Conservation (phyloP, 2,888 invertebrate genomes). For the Anthoptus insignis region DNA sequence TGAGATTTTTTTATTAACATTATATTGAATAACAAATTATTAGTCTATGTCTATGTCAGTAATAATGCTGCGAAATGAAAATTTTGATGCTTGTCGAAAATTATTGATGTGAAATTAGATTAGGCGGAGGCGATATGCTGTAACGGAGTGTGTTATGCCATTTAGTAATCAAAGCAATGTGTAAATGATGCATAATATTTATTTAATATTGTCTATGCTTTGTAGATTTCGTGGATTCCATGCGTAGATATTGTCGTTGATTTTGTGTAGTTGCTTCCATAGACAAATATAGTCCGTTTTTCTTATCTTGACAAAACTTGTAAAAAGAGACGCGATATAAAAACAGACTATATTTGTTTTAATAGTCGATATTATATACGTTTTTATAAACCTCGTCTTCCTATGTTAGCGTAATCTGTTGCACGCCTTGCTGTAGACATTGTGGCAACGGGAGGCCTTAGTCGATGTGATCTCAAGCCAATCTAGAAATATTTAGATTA, state of each 20-base stretch:
- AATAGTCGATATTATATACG: neutral
- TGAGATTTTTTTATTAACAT: no score
- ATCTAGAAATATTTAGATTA: constrained; percentile 10
- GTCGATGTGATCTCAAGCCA: constrained; percentile 58
- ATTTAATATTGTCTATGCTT: constrained; percentile 42
- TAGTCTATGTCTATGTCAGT: constrained; percentile 9
- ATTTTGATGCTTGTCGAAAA: neutral
- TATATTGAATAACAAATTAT: no score
- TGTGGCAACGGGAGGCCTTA: constrained; percentile 70
- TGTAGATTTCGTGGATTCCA: constrained; percentile 24
- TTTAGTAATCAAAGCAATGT: constrained; percentile 42
- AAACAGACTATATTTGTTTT: no score
- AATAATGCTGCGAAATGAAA: no score
- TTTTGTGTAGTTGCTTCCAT: constrained; percentile 14
- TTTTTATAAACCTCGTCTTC: constrained; percentile 25
- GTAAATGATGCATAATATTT: constrained; percentile 41
- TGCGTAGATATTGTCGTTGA: constrained; percentile 24
- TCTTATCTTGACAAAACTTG: no score
- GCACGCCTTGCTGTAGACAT: constrained; percentile 40
- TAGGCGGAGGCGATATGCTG: no score
- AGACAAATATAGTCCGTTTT: no score
- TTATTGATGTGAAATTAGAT: neutral
- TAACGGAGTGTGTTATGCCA: constrained; percentile 46
- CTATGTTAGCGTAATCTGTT: constrained; percentile 31
- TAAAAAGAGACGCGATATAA: no score